Percentiles rank a stretch among this genome's conserved stretches.
These are phyloP conservation scores for Glyphotaelius pellucidus DNA, from an alignment of 2,888 invertebrate genomes.

Conservation along the genomic window DNA sequence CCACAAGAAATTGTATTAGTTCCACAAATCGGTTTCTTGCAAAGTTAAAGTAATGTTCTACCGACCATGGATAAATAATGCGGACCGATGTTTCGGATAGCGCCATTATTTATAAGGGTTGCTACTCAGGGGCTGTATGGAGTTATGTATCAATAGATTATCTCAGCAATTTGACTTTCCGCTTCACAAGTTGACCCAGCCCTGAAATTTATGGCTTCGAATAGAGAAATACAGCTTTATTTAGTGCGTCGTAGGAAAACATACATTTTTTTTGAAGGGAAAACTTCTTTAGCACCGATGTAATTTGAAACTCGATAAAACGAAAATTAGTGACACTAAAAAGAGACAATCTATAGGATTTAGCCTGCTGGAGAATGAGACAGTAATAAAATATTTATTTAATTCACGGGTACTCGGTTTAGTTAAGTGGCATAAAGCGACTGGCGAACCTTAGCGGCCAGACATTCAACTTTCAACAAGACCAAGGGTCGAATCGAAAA, in stretches of 20 bases:
- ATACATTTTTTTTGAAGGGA: no score
- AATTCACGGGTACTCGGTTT: no score
- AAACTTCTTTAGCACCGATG: no score
- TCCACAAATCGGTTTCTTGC: background rate
- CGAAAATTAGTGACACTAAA: no score
- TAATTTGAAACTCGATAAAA: no score
- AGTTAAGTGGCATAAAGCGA: no score
- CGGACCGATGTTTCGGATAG: background rate
- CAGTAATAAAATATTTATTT: no score
- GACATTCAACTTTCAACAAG: no score
- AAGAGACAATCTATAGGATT: no score
- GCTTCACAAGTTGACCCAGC: background rate
- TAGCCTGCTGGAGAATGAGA: no score
- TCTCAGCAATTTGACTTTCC: background rate
- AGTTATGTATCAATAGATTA: constrained; percentile 2
- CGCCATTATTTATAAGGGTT: background rate
- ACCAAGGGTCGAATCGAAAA: no score
- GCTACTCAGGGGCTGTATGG: background rate
- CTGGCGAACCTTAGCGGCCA: no score
- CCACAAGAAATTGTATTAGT: background rate
- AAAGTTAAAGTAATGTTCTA: background rate
- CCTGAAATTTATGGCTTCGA: background rate
- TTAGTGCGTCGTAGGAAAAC: background rate
- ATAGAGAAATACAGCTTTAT: background rate
- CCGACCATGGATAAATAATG: background rate